Conservation (phyloP, 2,888 invertebrate genomes). For the Caenorhabditis macrosperma region DNA sequence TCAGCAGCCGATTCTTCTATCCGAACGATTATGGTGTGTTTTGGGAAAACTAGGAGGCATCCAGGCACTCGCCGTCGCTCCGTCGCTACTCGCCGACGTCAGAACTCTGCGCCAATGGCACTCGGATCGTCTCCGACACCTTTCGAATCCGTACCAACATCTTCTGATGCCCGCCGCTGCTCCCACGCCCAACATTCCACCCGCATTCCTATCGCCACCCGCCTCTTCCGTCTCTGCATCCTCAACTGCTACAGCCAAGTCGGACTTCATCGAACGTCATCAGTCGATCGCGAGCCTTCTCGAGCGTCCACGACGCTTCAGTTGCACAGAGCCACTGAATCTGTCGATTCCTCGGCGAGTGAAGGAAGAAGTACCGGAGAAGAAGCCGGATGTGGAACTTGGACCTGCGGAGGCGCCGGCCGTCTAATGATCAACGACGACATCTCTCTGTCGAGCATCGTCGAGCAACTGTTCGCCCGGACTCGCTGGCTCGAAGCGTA, state of each 20-base stretch:
- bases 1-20: slow-evolving; percentile 47
- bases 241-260: slow-evolving; percentile 26
- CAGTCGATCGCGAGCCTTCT: slow-evolving; percentile 59
- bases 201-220: slow-evolving; percentile 57
- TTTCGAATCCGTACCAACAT: slow-evolving; percentile 1
- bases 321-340: slow-evolving; percentile 48
- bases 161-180: slow-evolving; percentile 14
- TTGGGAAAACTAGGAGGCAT: slow-evolving; percentile 57
- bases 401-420: background rate
- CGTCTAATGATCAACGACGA: slow-evolving; percentile 41
- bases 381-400: background rate
- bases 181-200: slow-evolving; percentile 16
- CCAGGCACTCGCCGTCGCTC: slow-evolving; percentile 35
- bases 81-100: slow-evolving; percentile 58
- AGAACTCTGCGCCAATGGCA: slow-evolving; percentile 64
- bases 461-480: slow-evolving; percentile 46
- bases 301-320: slow-evolving; percentile 46
- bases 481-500: slow-evolving; percentile 50
- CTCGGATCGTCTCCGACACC: slow-evolving; percentile 54
- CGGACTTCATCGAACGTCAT: slow-evolving; percentile 53
- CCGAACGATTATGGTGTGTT: slow-evolving; percentile 62
- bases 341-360: slow-evolving; percentile 37
- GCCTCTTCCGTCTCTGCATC: slow-evolving; percentile 13
- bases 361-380: slow-evolving; percentile 15
- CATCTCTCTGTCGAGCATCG: slow-evolving; percentile 48